Base-by-base conservation (phyloP, 2,888 invertebrate species). In the Dorcus parallelipipedus region DNA sequence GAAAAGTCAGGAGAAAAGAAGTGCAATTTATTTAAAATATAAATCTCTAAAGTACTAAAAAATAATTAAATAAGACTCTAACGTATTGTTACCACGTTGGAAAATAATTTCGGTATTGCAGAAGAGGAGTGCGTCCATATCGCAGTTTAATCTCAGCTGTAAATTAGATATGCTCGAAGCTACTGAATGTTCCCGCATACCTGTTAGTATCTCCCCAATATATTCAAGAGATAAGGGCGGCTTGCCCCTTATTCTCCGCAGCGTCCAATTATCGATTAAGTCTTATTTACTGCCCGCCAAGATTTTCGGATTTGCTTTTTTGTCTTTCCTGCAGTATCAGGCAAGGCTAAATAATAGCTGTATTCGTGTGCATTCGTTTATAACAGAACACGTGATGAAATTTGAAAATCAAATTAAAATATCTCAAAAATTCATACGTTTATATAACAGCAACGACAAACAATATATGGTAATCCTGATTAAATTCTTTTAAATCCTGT, bases 111-210 rank as follows among this genome's bases (percentile, higher is more conserved):
- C 45, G 56, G 56, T 56, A 50, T 49, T 54, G 56, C 42, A 14
- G 42, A 38, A 40, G 49, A 56, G 49, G 49, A 49, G 60, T 49
- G 56, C 43, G 45, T 47, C 52, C 52, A 52, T 58, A 60, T 57
- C 57, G 54, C 54, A 51, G 51, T 48, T 52, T 61, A 61, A 61
- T 61, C 61, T 61, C 55, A 49, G 38, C 48, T 41, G 55, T 61
- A 61, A 61, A 61, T 61, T 58, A 61, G 58, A 54, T 51, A 54
- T 47, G 60, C 49, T 60, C 51, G 60, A 54, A 53, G 49, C 58
- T 52, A 52, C 58, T 58, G 58, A 62, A 62, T 62, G 59, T 59
- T 55, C 62, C 62, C 62, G 59, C 62, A 62, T 62, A 59, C 62
- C 59, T 61, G 58, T 49, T 49, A 40, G 57, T 58, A 61, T 52